Conservation (phyloP, 1,140 invertebrate species). For the Triops cancriformis region DNA sequence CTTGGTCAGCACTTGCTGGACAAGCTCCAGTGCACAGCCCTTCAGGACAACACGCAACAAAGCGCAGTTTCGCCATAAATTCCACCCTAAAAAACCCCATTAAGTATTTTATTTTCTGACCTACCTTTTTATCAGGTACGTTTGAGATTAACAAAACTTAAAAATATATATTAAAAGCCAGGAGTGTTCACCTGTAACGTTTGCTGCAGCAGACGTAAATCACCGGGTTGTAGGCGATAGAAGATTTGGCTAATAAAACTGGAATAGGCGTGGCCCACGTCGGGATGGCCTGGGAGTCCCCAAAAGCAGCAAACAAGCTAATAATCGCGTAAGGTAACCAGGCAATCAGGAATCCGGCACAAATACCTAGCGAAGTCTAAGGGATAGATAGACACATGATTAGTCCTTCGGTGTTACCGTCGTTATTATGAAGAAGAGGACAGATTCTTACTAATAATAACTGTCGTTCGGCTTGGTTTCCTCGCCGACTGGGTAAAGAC, state of each 20-base stretch:
- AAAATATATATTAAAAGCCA: background rate
- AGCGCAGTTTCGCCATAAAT: background rate
- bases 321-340: constrained; percentile 42
- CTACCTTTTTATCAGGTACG: no score
- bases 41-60: background rate
- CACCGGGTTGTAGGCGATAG: constrained; percentile 42
- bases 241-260: constrained; percentile 42
- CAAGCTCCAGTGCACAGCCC: background rate
- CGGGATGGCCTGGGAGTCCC: constrained; percentile 25
- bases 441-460: constrained; percentile 25
- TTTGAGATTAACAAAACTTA: no score
- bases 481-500: constrained; percentile 17
- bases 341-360: constrained; percentile 38
- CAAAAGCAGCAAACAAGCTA: constrained; percentile 32
- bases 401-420: no score
- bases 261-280: constrained; percentile 35
- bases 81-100: background rate
- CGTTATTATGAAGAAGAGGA: no score
- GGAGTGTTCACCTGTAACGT: constrained; percentile 18
- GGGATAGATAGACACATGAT: background rate
- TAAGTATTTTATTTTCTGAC: no score
- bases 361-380: constrained; percentile 31
- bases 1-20: background rate
- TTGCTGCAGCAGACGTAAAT: constrained; percentile 39
- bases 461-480: constrained; percentile 25